Base-by-base conservation (phyloP, 2,797 vertebrate species). In the Sorex maritimensis region DNA sequence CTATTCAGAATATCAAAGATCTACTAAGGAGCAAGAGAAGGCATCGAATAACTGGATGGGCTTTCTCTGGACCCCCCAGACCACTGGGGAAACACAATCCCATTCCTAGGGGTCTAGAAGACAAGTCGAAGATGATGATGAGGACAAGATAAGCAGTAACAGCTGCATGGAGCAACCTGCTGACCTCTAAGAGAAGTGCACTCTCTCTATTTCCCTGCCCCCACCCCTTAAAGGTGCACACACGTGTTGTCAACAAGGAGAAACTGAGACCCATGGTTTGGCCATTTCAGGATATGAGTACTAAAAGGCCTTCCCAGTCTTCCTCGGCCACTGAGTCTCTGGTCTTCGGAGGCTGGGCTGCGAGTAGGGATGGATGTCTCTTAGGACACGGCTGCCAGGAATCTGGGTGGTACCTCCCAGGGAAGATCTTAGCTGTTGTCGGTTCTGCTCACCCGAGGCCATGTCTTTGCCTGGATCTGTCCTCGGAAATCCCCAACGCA, bases 401-500 rank as follows among this genome's bases (percentile, higher is more conserved):
- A 61, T 19, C 19, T 61, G 58, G 58, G 58, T 61, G 58, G 58
- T 61, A 21, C 58, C 58, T 61, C 19, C 58, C 17, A 21, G 15
- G 19, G 17, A 61, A 61, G 58, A 61, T 21, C 21, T 23, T 61
- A 1, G 58, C 17, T 23, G 58, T 19, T 61, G 58, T 61, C 58
- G 15, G 17, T 19, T 61, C 58, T 61, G 21, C 58, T 61, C 58
- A 61, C 58, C 58, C 21, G 58, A 61, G 21, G 58, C 58, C 58
- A 61, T 11, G 67, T 93, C 44, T 88, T 88, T 93, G 93, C 95
- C 95, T 73, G 85, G 90, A 88, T 96, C 95, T 93, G 81, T 92
- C 79, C 72, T 69, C 17, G 15, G 58, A 87, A 80, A 75, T 41
- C 67, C 87, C 69, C 77, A 73, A 90, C 15, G 19, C 58, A 61